Base-by-base conservation (phyloP, 2,888 invertebrate species). In the Netelia fuscicornis region DNA sequence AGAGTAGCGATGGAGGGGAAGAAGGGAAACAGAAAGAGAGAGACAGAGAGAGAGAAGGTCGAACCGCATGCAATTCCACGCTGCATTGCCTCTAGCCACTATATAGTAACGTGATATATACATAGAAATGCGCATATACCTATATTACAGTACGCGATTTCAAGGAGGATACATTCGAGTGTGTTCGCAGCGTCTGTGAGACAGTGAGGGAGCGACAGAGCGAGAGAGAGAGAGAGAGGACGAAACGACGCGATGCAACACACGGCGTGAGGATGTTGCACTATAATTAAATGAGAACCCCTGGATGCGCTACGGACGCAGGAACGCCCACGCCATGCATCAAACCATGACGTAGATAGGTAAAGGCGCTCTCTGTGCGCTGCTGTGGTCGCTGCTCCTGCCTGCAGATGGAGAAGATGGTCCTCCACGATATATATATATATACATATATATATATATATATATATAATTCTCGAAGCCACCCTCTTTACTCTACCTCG, bases 281-380 rank as follows among this genome's bases (percentile, higher is more conserved):
- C 87, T 90, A 91, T 92, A 93, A 93, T 93, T 93, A 92, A 93
- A 92, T 93, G 93, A 93, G 93, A 93, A 93, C 92, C 93, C 87
- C 93, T 93, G 93, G 87, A 89, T 90, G 79, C 64, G 84, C 81
- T 62, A 89, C 89, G 90, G 89, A 91, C 90, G 91, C 88, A 91
- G 92, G 89, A 92, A 93, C 93, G 93, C 93, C 93, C 93, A 93
- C 93, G 92, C 93, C 91, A 93, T 93, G 93, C 93, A 93, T 93
- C 93, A 93, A 93, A 89, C 67, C 88, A 85, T 91, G 92, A 93
- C 92, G 92, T 92, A 91, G 93, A 93, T 91, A 93, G 92, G 91
- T 91, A 93, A 92, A 78, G 62, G 71, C 71, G 71, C 67, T 65
- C 37, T 60, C 17, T 54, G 54, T 58, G 58, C 58, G 20, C 20